Evolutionary conservation across 2,888 invertebrate species (phyloP).

Genomic region (Nymphalis polychloros): DNA sequence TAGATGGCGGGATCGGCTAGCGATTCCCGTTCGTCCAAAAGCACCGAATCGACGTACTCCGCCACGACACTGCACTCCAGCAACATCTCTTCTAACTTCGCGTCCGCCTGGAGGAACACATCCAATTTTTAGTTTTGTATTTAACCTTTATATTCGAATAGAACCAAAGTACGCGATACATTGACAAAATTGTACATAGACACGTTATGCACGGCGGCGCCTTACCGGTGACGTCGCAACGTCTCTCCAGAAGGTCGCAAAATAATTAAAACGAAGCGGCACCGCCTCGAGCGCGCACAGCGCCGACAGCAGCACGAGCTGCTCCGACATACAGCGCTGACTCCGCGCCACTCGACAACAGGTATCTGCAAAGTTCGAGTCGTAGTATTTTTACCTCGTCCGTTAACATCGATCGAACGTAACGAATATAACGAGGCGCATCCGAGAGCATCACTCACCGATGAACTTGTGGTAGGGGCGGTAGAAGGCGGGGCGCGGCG

Average conservation of each 20-base stretch:
- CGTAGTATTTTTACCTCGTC: not conserved
- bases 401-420: too few relatives aligned
- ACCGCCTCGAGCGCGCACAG: conserved; percentile 95
- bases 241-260: conserved; percentile 96
- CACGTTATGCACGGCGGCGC: too few relatives aligned
- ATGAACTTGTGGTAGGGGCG: conserved; percentile 94
- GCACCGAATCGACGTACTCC: conserved; percentile 94
- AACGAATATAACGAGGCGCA: not conserved
- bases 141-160: not conserved
- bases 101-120: conserved; percentile 82
- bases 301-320: conserved; percentile 91
- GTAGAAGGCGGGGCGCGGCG: conserved; percentile 91
- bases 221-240: conserved; percentile 88
- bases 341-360: conserved; percentile 93
- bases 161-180: not conserved
- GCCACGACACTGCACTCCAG: conserved; percentile 91
- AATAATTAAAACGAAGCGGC: conserved; percentile 92
- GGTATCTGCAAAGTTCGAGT: conserved; percentile 53
- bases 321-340: conserved; percentile 92
- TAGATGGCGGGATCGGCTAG: conserved; percentile 92
- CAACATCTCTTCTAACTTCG: conserved; percentile 90
- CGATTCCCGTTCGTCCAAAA: conserved; percentile 92
- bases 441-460: conserved; percentile 76
- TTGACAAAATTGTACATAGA: not conserved
- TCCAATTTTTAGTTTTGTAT: not conserved